Evolutionary conservation across 2,113 vertebrate species (phyloP), one percentile per base, ranked within the genome.

Genomic region (Anas platyrhynchos): DNA sequence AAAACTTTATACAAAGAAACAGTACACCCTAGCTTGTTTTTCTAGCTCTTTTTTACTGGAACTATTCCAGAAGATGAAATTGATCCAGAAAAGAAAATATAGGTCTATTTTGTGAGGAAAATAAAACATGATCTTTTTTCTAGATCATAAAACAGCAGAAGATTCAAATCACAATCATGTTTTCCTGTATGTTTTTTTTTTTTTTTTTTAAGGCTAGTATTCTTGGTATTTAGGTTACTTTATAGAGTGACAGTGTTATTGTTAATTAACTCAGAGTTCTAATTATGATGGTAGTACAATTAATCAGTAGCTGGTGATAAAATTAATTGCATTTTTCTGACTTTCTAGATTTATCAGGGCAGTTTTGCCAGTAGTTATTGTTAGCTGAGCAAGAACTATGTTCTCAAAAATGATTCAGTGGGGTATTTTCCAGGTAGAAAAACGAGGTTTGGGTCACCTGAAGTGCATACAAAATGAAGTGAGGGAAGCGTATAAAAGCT

Each of bases 301-400:
- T 84, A 50, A 50, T 94, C 38, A 67, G 79, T 50, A 86, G 18
- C 34, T 83, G 43, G 13, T 87, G 50, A 91, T 65, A 71, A 91
- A 94, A 94, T 20, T 83, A 88, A 91, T 79, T 63, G 56, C 27
- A 44, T 83, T 91, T 91, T 94, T 74, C 69, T 90, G 52, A 69
- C 38, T 83, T 91, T 72, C 14, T 34, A 84, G 34, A 56, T 80
- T 83, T 84, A 15, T 86, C 38, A 69, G 31, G 91, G n/a, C 41
- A 17, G 71, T 73, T 91, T 74, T 58, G 38, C 36, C 55, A 79
- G 34, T 67, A 68, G 55, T 36, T 61, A 43, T 29, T 89, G 22
- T 83, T 88, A 77, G 44, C 18, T 82, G 67, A 86, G 73, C 55
- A 74, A 89, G 50, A 77, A 26, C 34, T 43, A 12, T 69, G 20